Conservation (phyloP, 2,113 vertebrate genomes). For the Psittacus erithacus region DNA sequence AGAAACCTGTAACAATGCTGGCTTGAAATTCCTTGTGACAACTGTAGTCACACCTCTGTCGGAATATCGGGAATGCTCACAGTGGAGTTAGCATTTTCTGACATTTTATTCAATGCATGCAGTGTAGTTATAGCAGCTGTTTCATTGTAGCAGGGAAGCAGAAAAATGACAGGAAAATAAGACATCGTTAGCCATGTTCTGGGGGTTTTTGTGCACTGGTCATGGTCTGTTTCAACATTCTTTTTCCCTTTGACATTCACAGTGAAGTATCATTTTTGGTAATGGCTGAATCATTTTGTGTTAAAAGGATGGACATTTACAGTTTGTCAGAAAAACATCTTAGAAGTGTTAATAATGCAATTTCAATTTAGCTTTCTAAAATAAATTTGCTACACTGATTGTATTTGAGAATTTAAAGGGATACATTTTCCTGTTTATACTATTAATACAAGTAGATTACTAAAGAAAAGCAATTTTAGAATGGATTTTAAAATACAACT, state of each 20-base stretch:
- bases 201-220: conserved; percentile 23
- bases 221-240: conserved; percentile 50
- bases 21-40: not conserved
- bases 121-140: conserved; percentile 58
- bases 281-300: conserved; percentile 59
- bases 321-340: conserved; percentile 33
- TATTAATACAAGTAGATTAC: conserved; percentile 23
- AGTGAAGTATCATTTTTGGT: conserved; percentile 57
- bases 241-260: conserved; percentile 64
- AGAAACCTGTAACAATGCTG: not conserved
- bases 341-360: conserved; percentile 49
- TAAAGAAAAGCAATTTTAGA: conserved; percentile 20
- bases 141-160: conserved; percentile 44
- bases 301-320: conserved; percentile 35
- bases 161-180: conserved; percentile 73
- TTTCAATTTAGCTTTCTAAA: conserved; percentile 38
- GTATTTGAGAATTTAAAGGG: conserved; percentile 27
- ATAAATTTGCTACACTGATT: not conserved
- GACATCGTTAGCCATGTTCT: conserved; percentile 57
- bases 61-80: not conserved
- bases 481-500: conserved; percentile 11
- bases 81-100: conserved; percentile 45
- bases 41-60: conserved; percentile 10
- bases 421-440: conserved; percentile 5
- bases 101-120: conserved; percentile 51